Evolutionary conservation across 2,797 vertebrate species (phyloP).

Genomic region (Podarcis siculus): DNA sequence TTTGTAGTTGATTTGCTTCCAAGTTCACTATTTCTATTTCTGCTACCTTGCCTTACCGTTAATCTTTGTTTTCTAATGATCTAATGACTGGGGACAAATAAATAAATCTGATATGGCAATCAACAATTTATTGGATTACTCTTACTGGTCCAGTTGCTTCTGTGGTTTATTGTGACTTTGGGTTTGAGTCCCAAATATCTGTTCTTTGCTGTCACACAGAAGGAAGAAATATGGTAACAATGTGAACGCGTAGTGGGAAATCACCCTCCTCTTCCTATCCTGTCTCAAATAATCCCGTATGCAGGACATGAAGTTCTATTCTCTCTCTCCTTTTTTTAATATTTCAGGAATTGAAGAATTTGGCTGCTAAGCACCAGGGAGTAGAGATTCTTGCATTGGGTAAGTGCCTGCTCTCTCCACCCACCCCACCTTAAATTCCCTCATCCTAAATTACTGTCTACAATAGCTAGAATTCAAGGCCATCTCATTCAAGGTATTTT

Average conservation of each 20-base stretch:
- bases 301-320: neutral
- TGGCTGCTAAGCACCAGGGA: slow-evolving; percentile 7
- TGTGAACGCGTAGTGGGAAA: too few species aligned
- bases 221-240: neutral
- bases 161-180: too few species aligned
- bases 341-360: slow-evolving; percentile 14
- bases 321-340: neutral
- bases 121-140: too few species aligned
- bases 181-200: too few species aligned
- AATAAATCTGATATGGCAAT: too few species aligned
- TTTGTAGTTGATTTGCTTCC: too few species aligned
- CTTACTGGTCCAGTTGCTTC: too few species aligned
- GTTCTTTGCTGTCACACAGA: neutral
- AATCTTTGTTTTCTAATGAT: too few species aligned
- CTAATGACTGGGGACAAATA: too few species aligned
- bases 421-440: too few species aligned
- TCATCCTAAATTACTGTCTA: neutral
- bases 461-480: neutral
- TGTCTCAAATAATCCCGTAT: neutral
- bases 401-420: neutral
- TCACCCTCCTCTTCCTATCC: neutral
- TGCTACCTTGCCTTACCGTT: too few species aligned
- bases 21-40: too few species aligned
- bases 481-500: slow-evolving; percentile 46
- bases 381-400: neutral